Evolutionary conservation across 2,888 invertebrate genomes (phyloP).

Genomic region (Chrysolina americana): DNA sequence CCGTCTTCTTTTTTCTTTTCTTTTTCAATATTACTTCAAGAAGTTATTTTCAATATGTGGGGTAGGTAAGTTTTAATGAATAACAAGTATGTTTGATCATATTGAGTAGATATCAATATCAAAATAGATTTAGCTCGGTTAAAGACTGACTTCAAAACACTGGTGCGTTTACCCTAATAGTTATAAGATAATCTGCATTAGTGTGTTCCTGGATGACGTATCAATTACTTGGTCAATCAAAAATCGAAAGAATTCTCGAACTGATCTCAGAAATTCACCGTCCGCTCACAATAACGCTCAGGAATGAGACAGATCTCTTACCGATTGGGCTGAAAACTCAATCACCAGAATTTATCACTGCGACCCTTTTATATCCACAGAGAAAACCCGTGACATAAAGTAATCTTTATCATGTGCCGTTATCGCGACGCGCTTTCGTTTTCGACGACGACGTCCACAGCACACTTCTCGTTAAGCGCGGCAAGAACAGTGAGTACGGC

Average conservation of each 20-base stretch:
- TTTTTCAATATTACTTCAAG: no score
- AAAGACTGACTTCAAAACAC: no score
- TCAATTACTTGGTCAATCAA: no score
- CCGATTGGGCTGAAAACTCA: constrained; percentile 28
- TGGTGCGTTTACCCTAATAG: no score
- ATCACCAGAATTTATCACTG: constrained; percentile 33
- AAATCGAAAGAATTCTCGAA: background rate
- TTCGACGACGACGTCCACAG: constrained; percentile 43
- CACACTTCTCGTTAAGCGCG: constrained; percentile 64
- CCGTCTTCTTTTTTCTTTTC: no score
- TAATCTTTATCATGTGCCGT: constrained; percentile 29
- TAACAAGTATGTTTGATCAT: no score
- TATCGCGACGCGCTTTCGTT: constrained; percentile 20
- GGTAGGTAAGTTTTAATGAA: no score
- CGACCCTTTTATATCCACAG: constrained; percentile 20
- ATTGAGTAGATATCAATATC: no score
- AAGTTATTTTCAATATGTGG: no score
- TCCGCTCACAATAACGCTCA: background rate
- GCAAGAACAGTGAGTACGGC: constrained; percentile 61
- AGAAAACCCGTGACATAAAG: constrained; percentile 25
- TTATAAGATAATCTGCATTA: no score
- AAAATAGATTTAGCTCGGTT: no score
- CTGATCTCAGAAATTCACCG: background rate
- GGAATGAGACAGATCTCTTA: constrained; percentile 28
- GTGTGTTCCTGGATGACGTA: no score